These are phyloP conservation scores for Alaudala cheleensis DNA, from an alignment of 2,113 vertebrate genomes.

Conservation along the genomic window DNA sequence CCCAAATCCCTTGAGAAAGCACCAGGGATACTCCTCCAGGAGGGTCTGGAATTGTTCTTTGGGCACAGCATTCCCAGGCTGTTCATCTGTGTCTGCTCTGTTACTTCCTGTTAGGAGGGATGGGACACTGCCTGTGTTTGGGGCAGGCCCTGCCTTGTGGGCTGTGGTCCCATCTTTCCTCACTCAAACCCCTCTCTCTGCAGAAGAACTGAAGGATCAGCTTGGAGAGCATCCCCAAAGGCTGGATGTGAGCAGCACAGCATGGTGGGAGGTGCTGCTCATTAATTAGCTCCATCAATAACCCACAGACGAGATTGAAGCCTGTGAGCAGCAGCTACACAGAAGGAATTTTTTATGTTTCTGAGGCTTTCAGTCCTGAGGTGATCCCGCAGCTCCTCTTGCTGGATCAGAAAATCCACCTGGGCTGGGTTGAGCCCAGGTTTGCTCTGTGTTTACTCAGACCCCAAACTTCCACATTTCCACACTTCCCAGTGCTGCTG, in stretches of 20 bases:
- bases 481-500: neutral
- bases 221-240: neutral
- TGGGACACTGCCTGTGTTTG: neutral
- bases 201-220: neutral
- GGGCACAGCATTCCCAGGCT: accelerated
- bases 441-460: neutral
- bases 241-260: neutral
- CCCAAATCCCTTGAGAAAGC: neutral
- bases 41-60: neutral
- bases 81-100: accelerated
- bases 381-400: neutral
- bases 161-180: accelerated
- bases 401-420: neutral
- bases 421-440: neutral
- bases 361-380: neutral
- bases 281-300: neutral
- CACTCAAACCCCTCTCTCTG: accelerated
- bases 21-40: accelerated
- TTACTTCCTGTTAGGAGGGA: neutral
- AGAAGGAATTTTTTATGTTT: neutral
- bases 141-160: neutral
- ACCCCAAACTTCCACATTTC: neutral
- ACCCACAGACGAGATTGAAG: neutral
- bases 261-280: neutral
- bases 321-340: neutral